Evolutionary conservation across 2,888 invertebrate genomes (phyloP).

Genomic region (Drosophila neutralis): DNA sequence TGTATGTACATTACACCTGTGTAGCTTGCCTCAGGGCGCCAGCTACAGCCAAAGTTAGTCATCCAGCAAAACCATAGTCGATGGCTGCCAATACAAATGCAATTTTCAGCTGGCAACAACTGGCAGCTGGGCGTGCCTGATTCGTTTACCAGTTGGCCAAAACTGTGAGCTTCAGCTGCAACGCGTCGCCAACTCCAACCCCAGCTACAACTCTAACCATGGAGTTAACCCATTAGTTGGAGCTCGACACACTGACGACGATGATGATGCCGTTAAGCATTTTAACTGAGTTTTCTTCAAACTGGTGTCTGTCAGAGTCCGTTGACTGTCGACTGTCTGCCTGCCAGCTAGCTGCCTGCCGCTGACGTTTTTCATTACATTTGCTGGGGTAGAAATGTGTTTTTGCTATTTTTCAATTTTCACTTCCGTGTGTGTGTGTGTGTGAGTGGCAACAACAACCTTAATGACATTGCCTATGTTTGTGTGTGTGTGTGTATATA

Average conservation of each 20-base stretch:
- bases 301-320: constrained; percentile 52
- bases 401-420: constrained; percentile 78
- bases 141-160: constrained; percentile 70
- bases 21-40: constrained; percentile 24
- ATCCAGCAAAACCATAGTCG: constrained; percentile 67
- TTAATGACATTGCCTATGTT: constrained; percentile 55
- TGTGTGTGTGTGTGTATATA: constrained; percentile 24
- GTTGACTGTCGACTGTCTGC: constrained; percentile 46
- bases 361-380: constrained; percentile 77
- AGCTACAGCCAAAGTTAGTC: constrained; percentile 52
- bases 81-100: constrained; percentile 77
- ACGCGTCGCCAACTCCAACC: constrained; percentile 11
- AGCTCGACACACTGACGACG: neutral
- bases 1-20: constrained; percentile 48
- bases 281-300: constrained; percentile 74
- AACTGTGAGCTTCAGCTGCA: constrained; percentile 37
- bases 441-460: constrained; percentile 39
- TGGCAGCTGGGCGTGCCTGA: constrained; percentile 77
- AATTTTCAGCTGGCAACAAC: constrained; percentile 71
- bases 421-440: constrained; percentile 65
- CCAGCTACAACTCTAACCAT: constrained; percentile 3
- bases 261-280: constrained; percentile 70
- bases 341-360: constrained; percentile 32
- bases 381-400: constrained; percentile 69
- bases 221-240: constrained; percentile 5